phyloP scores from a whole-genome alignment of 2,888 invertebrate species.

The Dryococelus australis region DNA sequence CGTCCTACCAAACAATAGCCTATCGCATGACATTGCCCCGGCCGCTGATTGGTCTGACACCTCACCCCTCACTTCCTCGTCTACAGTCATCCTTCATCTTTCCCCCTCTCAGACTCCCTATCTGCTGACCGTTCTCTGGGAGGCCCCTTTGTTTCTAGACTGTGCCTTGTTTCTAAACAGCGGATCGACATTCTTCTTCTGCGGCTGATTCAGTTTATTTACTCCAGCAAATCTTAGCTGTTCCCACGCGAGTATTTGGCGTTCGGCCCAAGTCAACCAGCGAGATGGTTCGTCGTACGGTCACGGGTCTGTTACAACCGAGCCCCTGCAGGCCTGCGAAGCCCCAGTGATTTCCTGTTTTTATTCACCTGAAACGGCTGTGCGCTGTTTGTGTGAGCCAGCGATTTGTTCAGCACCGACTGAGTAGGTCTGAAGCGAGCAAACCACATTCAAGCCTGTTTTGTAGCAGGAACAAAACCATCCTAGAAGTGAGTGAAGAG shows the following conservation, averaged over 20 bases:
- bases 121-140: not conserved
- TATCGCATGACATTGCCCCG: not conserved
- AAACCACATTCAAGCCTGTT: no score
- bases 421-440: no score
- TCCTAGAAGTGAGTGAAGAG: no score
- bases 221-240: not conserved
- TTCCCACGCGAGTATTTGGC: not conserved
- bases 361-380: no score
- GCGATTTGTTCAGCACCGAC: no score
- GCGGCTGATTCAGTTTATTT: not conserved
- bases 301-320: not conserved
- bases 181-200: not conserved
- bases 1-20: not conserved
- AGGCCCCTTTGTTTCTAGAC: no score
- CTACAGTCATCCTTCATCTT: not conserved
- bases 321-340: no score
- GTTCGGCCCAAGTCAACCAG: not conserved
- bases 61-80: not conserved
- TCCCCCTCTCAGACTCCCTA: not conserved
- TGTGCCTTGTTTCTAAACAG: not conserved
- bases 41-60: not conserved
- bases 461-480: no score
- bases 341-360: no score
- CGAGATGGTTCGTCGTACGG: not conserved
- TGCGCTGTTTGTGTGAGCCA: no score